Conservation (phyloP, 2,888 invertebrate genomes). For the Monopis laevigella region DNA sequence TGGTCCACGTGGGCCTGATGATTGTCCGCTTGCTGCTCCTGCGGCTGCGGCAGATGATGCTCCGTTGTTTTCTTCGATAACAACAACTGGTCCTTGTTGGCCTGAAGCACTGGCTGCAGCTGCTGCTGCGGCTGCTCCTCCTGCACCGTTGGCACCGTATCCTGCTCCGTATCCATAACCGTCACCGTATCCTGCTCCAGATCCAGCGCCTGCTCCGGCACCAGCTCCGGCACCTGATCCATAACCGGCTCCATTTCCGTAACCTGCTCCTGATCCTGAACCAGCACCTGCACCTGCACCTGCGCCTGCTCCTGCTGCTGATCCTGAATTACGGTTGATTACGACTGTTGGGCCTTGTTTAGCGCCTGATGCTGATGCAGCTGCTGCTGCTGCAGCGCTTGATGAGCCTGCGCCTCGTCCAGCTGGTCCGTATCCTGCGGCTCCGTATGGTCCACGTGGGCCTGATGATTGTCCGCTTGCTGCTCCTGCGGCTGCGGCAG, state of each 20-base stretch:
- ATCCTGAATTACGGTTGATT: neutral
- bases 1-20: constrained; percentile 14
- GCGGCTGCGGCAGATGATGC: neutral
- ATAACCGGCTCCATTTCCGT: constrained; percentile 3
- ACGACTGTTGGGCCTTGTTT: too few species aligned
- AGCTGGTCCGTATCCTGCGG: too few species aligned
- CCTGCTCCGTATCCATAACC: constrained; percentile 10
- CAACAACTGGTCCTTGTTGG: neutral
- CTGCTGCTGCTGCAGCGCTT: too few species aligned
- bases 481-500: constrained; percentile 12
- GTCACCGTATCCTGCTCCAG: constrained; percentile 13
- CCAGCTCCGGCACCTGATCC: constrained; percentile 10
- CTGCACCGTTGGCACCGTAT: constrained; percentile 9
- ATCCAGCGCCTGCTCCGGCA: constrained; percentile 14
- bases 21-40: constrained; percentile 12
- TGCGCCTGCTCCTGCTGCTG: constrained; percentile 4
- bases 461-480: constrained; percentile 6
- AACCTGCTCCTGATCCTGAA: constrained; percentile 1
- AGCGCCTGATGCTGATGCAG: too few species aligned
- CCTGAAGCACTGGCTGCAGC: too few species aligned
- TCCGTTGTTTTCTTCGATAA: neutral
- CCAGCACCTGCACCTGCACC: constrained; percentile 11
- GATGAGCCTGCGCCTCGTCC: too few species aligned
- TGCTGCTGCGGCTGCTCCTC: constrained; percentile 10
- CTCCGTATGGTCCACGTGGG: too few species aligned